phyloP scores from a whole-genome alignment of 2,888 invertebrate genomes.

The Octodonta nipae region DNA sequence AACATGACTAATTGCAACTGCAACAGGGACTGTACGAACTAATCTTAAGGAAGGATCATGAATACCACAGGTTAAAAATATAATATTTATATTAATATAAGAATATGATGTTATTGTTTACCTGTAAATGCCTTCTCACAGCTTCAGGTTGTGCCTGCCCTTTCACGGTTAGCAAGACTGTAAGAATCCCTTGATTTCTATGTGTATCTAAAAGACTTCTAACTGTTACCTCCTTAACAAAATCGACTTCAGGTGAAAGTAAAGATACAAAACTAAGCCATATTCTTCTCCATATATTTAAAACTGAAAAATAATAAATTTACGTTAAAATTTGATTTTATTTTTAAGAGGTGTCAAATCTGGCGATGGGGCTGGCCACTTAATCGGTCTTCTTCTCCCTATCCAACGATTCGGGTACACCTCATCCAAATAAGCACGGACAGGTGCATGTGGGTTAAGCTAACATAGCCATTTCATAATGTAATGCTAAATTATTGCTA shows the following conservation, averaged over 20 bases:
- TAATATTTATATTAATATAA: neutral
- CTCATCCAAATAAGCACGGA: too few relatives aligned
- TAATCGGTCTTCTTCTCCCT: too few relatives aligned
- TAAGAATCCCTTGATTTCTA: slow-evolving; percentile 60
- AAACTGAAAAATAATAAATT: too few relatives aligned
- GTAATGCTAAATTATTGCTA: too few relatives aligned
- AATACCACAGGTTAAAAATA: neutral
- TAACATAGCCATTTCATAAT: too few relatives aligned
- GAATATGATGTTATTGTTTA: slow-evolving; percentile 12
- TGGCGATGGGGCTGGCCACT: too few relatives aligned
- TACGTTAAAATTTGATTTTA: too few relatives aligned
- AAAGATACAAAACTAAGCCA: slow-evolving; percentile 28
- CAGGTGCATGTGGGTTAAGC: too few relatives aligned
- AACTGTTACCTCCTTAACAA: slow-evolving; percentile 34
- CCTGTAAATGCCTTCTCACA: slow-evolving; percentile 30
- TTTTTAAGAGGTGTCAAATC: too few relatives aligned
- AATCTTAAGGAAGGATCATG: neutral
- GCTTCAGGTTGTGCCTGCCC: slow-evolving; percentile 34
- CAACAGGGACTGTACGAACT: neutral
- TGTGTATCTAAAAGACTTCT: slow-evolving; percentile 58
- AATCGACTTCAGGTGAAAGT: slow-evolving; percentile 31
- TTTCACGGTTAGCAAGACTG: slow-evolving; percentile 51
- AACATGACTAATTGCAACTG: too few relatives aligned
- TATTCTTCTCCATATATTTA: slow-evolving; percentile 22
- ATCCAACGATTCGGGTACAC: too few relatives aligned